A percentile compares a stretch with the other conserved stretches of the same genome.
Evolutionary conservation across 2,797 vertebrate genomes (phyloP).

Genomic region (Myiotriccus ornatus): DNA sequence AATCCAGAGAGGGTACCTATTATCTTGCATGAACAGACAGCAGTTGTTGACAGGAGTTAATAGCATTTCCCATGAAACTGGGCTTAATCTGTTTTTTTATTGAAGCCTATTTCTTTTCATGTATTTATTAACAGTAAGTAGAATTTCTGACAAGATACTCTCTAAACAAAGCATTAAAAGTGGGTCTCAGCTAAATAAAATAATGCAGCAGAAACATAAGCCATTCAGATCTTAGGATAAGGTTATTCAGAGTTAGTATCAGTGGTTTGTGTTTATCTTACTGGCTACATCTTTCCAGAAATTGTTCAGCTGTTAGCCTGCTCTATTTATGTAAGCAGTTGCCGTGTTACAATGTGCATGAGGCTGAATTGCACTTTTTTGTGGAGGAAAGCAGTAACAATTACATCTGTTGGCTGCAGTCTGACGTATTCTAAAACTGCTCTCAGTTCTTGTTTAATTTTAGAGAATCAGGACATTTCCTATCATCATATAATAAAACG

Average conservation of each 20-base stretch:
- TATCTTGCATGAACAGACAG: conserved; percentile 41
- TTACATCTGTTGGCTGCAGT: background rate
- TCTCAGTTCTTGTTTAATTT: background rate
- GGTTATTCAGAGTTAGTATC: background rate
- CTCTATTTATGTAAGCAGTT: background rate
- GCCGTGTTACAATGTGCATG: background rate
- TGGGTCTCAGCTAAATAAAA: background rate
- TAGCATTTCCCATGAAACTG: conserved; percentile 22
- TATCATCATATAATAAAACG: background rate
- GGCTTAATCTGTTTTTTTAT: conserved; percentile 8
- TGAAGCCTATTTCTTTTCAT: background rate
- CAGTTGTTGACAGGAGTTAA: conserved; percentile 42
- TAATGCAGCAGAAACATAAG: background rate
- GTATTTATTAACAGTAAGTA: conserved; percentile 28
- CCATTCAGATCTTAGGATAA: background rate
- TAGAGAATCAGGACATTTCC: background rate
- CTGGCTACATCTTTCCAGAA: background rate
- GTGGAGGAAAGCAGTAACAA: background rate
- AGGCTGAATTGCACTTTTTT: background rate
- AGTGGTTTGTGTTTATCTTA: background rate
- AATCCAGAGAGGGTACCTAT: conserved; percentile 11
- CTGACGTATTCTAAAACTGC: background rate
- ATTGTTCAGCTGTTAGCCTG: background rate
- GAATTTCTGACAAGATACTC: conserved; percentile 26
- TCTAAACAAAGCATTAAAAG: conserved; percentile 2